Base-by-base conservation (phyloP, 1,140 invertebrate species). In the Leptonema lineaticorne region DNA sequence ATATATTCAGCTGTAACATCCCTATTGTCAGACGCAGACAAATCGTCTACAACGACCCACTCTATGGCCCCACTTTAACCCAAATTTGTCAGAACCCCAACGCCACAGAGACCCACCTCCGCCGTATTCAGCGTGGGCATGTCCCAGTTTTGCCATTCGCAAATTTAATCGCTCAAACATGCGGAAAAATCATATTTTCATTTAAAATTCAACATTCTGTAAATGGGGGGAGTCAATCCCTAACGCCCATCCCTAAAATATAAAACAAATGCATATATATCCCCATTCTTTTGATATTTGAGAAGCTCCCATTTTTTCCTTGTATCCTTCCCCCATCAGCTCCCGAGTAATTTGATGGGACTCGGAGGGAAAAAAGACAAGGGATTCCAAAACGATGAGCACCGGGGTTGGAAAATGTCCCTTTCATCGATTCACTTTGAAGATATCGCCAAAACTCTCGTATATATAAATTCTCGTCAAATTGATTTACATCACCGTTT, bases 1-100 rank as follows among this genome's bases (percentile, higher is more conserved):
- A 37, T 60, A 18, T 60, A 60, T 60, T 28, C 58, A 7, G 28
- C 9, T 48, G 7, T 14, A 7, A 24, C n/a, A 46, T 63, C 60
- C 33, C 29, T 4, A 29, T 24, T 16, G 16, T 45, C 33, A 64
- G 59, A 53, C 57, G 66, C 58, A 69, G 60, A 69, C 67, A 69
- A 69, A 69, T 64, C 60, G 60, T 68, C 59, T 69, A 22, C 67
- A 60, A 69, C 67, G 60, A 63, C 56, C 67, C 60, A 63, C 46
- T 68, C 45, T 53, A 27, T 60, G 50, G 60, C 67, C 67, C 67
- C 48, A 69, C 48, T 63, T 69, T 69, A 69, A 69, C 67, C 67
- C 62, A 69, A 69, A 69, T 69, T 37, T 63, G 48, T 28, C 67
- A 46, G 37, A n/a, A 41, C 37, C 9, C 37, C 37, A 41, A 41